Conservation (phyloP, 2,113 vertebrate genomes). For the Protobothrops mucrosquamatus region DNA sequence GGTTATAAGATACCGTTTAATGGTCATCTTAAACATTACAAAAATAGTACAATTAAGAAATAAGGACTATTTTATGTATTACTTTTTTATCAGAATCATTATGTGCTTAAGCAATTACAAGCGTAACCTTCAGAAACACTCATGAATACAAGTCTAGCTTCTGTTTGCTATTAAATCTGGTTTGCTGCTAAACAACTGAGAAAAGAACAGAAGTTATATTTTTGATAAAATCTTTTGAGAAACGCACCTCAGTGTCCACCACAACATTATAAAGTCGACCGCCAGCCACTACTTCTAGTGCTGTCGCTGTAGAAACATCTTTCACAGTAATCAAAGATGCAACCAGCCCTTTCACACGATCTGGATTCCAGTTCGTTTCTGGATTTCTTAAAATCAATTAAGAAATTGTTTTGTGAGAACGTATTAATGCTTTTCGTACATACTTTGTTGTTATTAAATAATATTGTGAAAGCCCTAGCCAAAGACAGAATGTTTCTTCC, state of each 20-base stretch:
- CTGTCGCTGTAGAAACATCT: slow-evolving; percentile 80
- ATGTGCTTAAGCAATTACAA: background rate
- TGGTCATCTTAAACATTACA: no score
- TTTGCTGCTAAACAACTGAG: background rate
- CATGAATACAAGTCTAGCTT: background rate
- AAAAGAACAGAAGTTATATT: background rate
- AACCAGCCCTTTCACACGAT: slow-evolving; percentile 86
- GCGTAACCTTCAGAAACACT: background rate
- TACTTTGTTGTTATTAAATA: background rate
- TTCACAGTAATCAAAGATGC: slow-evolving; percentile 82
- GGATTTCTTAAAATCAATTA: slow-evolving; percentile 75
- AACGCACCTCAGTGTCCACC: slow-evolving; percentile 90
- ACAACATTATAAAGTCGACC: slow-evolving; percentile 90
- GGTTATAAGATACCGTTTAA: no score
- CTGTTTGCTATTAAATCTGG: background rate
- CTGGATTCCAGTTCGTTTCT: slow-evolving; percentile 83
- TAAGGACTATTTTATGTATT: background rate
- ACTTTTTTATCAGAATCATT: background rate
- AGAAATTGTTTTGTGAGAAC: slow-evolving; percentile 1
- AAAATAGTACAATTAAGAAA: background rate
- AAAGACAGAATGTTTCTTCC: background rate
- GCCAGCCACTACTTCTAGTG: slow-evolving; percentile 87
- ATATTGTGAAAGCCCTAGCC: background rate
- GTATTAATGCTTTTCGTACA: background rate
- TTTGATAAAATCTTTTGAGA: background rate